Percentiles rank a stretch among this genome's conserved stretches.
Conservation (phyloP, 2,797 vertebrate genomes). For the Crotalus adamanteus region DNA sequence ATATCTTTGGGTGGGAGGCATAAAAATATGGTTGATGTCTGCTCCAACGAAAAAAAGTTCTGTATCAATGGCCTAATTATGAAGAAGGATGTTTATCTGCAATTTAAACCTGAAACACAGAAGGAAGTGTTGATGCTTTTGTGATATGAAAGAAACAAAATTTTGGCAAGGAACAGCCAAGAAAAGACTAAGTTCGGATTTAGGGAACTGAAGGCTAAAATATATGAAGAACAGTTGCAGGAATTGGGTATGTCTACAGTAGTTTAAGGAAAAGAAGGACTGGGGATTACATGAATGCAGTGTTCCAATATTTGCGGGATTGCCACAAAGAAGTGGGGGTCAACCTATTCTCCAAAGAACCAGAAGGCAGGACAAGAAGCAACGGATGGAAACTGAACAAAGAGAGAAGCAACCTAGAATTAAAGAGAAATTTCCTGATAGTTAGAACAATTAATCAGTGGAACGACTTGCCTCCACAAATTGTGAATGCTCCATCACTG, state of each 20-base stretch:
- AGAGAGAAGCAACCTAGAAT: not conserved
- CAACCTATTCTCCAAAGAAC: too few relatives aligned
- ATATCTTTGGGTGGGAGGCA: not conserved
- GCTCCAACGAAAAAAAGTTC: not conserved
- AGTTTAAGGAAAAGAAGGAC: too few relatives aligned
- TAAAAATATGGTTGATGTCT: not conserved
- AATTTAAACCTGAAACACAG: not conserved
- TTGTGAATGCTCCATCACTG: not conserved
- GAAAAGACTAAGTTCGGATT: not conserved
- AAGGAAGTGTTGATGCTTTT: not conserved
- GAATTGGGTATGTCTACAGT: not conserved
- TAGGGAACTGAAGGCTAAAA: not conserved
- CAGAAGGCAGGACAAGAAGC: not conserved
- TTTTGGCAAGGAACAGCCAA: not conserved
- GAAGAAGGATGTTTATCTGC: not conserved
- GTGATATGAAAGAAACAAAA: not conserved
- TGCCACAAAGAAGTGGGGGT: too few relatives aligned
- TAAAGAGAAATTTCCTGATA: not conserved
- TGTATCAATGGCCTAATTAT: not conserved
- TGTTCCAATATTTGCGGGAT: too few relatives aligned
- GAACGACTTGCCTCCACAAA: not conserved
- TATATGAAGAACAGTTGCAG: not conserved
- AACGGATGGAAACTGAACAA: not conserved
- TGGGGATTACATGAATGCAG: too few relatives aligned
- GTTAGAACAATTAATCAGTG: not conserved